These are phyloP conservation scores for Delichon dasypus DNA, from an alignment of 2,797 vertebrate species.

Conservation along the genomic window DNA sequence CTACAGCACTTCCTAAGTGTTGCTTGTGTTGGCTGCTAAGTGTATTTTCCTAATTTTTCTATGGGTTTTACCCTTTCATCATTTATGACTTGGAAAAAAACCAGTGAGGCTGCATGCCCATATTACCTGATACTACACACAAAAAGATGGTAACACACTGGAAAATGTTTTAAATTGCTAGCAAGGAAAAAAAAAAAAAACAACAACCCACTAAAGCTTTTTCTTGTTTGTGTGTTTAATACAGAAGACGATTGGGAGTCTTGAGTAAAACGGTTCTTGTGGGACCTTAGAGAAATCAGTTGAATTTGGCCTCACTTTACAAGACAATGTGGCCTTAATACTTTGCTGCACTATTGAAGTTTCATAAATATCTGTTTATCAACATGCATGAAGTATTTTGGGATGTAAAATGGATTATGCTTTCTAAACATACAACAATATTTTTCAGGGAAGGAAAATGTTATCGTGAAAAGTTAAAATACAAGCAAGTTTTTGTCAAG, in stretches of 20 bases:
- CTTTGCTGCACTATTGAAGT: neutral
- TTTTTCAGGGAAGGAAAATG: neutral
- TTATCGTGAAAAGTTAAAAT: neutral
- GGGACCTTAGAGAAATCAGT: neutral
- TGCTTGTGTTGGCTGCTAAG: conserved; percentile 84
- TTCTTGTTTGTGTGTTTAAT: neutral
- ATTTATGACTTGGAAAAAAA: conserved; percentile 80
- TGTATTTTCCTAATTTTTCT: conserved; percentile 79
- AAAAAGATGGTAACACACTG: conserved; percentile 56
- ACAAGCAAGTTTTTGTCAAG: neutral
- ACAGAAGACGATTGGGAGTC: neutral
- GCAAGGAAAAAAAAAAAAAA: neutral
- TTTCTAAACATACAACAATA: neutral
- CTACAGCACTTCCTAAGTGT: conserved; percentile 86
- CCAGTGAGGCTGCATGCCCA: conserved; percentile 22
- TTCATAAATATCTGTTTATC: neutral
- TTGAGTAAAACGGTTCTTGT: neutral
- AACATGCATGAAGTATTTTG: neutral
- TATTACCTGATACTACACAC: conserved; percentile 51
- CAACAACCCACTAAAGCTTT: neutral
- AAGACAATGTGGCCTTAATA: neutral
- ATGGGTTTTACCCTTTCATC: conserved; percentile 87
- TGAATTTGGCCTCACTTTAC: neutral
- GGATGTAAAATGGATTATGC: neutral
- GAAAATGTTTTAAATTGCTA: conserved; percentile 33